Conservation (phyloP, 1,140 invertebrate species). For the Cryptotermes secundus region DNA sequence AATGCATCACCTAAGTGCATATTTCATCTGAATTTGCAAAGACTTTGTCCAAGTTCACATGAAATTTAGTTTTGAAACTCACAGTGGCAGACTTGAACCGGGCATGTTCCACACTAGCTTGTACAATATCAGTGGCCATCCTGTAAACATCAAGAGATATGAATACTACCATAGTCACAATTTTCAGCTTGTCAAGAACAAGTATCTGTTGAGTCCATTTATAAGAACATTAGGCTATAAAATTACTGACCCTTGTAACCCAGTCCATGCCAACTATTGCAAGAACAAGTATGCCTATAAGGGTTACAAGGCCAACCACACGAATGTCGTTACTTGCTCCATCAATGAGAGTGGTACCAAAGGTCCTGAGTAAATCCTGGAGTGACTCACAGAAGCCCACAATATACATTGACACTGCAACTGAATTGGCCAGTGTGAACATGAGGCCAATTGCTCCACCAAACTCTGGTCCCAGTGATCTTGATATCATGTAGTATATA, state of each 20-base stretch:
- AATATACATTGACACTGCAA: constrained; percentile 64
- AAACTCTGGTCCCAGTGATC: constrained; percentile 66
- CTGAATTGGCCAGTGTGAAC: constrained; percentile 64
- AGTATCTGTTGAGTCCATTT: background rate
- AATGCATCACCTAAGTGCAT: too few relatives aligned
- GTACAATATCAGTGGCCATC: too few relatives aligned
- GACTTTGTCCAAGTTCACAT: too few relatives aligned
- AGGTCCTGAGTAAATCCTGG: constrained; percentile 47
- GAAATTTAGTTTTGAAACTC: too few relatives aligned
- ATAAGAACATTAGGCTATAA: background rate
- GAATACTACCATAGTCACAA: too few relatives aligned
- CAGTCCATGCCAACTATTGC: constrained; percentile 55
- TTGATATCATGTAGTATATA: constrained; percentile 63
- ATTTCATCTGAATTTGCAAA: too few relatives aligned
- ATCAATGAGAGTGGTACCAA: constrained; percentile 41
- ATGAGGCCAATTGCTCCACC: constrained; percentile 66
- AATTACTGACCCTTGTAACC: constrained; percentile 44
- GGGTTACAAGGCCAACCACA: constrained; percentile 45
- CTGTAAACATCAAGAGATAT: too few relatives aligned
- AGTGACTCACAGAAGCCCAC: constrained; percentile 66
- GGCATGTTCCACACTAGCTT: too few relatives aligned
- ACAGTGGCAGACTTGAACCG: too few relatives aligned
- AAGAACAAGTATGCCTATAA: constrained; percentile 47
- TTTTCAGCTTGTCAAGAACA: too few relatives aligned
- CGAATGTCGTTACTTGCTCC: constrained; percentile 50